phyloP scores from a whole-genome alignment of 2,888 invertebrate species.

The Rhynchonema sp. region DNA sequence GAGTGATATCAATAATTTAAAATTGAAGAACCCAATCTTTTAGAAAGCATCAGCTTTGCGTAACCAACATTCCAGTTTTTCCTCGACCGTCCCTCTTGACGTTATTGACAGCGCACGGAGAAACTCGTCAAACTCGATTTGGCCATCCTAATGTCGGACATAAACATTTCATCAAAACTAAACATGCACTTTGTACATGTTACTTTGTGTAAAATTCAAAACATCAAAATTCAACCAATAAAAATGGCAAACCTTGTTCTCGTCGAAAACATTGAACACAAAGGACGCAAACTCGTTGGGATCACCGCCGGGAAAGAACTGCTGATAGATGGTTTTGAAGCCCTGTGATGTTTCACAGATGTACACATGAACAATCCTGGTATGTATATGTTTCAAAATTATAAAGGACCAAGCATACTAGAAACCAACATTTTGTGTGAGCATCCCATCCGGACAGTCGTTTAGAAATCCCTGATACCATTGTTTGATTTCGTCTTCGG shows the following conservation, averaged over 20 bases:
- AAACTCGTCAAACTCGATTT: conserved; percentile 23
- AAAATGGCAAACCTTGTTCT: conserved; percentile 51
- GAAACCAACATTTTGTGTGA: conserved; percentile 30
- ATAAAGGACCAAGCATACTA: no score
- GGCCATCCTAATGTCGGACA: conserved; percentile 14
- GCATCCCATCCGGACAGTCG: conserved; percentile 33
- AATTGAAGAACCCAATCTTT: no score
- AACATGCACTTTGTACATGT: no score
- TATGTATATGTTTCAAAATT: no score
- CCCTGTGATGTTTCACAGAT: no score
- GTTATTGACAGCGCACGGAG: conserved; percentile 27
- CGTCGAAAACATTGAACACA: conserved; percentile 94
- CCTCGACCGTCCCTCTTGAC: conserved; percentile 25
- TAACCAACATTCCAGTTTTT: conserved; percentile 26
- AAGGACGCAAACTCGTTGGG: conserved; percentile 93
- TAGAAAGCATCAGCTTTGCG: no score
- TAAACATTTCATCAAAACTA: no score
- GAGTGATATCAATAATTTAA: no score
- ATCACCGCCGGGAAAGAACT: conserved; percentile 97
- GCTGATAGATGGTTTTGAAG: conserved; percentile 49
- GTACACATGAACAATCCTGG: no score
- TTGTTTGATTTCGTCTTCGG: conserved; percentile 30
- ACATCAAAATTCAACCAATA: not conserved
- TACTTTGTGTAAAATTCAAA: no score
- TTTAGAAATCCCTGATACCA: conserved; percentile 35